phyloP scores from a whole-genome alignment of 2,113 vertebrate species.

The Poecile atricapillus region DNA sequence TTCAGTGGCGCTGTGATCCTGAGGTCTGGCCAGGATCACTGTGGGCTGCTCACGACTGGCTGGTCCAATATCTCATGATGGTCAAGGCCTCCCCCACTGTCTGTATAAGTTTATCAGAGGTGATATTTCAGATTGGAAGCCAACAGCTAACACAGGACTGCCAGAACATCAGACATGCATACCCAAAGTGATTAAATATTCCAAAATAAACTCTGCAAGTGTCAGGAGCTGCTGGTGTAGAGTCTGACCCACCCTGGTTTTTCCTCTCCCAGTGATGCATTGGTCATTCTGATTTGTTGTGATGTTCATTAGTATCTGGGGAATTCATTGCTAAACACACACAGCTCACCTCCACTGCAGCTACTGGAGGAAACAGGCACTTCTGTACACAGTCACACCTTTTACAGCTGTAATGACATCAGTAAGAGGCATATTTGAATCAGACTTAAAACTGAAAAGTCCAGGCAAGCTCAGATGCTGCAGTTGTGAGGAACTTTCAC shows the following conservation, averaged over 20 bases:
- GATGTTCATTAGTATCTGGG: constrained; percentile 57
- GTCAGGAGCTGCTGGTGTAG: neutral
- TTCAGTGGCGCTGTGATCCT: fast-evolving
- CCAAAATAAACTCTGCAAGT: neutral
- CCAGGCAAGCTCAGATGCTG: neutral
- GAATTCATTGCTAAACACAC: constrained; percentile 34
- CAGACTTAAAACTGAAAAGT: neutral
- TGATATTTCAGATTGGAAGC: neutral
- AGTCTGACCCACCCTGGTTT: neutral
- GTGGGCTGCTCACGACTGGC: neutral
- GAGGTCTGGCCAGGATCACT: neutral
- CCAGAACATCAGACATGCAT: neutral
- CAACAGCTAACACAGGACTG: neutral
- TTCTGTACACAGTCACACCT: constrained; percentile 6
- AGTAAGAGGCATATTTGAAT: neutral
- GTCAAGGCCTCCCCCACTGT: neutral
- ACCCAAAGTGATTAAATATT: neutral
- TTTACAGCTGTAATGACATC: constrained; percentile 29
- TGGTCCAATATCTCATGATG: fast-evolving
- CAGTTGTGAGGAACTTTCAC: neutral
- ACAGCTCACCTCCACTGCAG: constrained; percentile 7
- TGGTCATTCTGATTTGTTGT: constrained; percentile 16
- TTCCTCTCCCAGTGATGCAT: neutral
- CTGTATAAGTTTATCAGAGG: neutral
- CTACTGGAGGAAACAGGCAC: constrained; percentile 34